Base-by-base conservation (phyloP, 1,140 invertebrate species). In the Drosophila yakuba region DNA sequence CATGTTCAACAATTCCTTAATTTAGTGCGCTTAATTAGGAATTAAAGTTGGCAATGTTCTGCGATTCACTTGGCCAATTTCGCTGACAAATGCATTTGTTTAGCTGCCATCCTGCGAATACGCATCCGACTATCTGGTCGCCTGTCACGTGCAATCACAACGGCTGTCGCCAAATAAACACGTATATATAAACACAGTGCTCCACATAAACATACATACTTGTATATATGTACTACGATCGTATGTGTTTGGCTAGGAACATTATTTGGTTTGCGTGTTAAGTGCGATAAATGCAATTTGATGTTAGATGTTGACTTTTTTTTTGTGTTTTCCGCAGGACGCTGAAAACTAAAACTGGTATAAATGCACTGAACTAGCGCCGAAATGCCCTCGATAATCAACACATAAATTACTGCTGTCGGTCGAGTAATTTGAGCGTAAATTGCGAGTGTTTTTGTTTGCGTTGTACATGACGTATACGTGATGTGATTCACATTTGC, bases 211-310 rank as follows among this genome's bases (percentile, higher is more conserved):
- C 39, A 36, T 17, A 44, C 20, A 44, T 43, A 20, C 20, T 20
- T 20, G 20, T 20, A 43, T 2, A n/a, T 10, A 17, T 15, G 3
- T 20, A 45, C 12, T 15, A 8, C 11, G 47, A n/a, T 14, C 8
- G 36, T 54, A 2, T 66, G 47, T 41, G 39, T 59, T 55, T 25
- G 45, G 47, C 45, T 63, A 36, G 28, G 38, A n/a, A 63, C 67
- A 47, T 66, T 85, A 80, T 84, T 85, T 86, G 74, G 64, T 61
- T 79, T 82, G 82, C 83, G 78, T 86, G 82, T 73, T 82, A 82
- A 79, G 66, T 82, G 78, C 78, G 82, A 86, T 86, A 86, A 86
- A 88, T 88, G 75, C 74, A 67, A 81, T 86, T 88, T 78, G 74
- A 86, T 86, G 83, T 68, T 76, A 52, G 47, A 60, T 17, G 15